Percentiles rank a stretch among this genome's conserved stretches.
These are phyloP conservation scores for Acrocephalus scirpaceus DNA, from an alignment of 2,797 vertebrate genomes.

Conservation along the genomic window DNA sequence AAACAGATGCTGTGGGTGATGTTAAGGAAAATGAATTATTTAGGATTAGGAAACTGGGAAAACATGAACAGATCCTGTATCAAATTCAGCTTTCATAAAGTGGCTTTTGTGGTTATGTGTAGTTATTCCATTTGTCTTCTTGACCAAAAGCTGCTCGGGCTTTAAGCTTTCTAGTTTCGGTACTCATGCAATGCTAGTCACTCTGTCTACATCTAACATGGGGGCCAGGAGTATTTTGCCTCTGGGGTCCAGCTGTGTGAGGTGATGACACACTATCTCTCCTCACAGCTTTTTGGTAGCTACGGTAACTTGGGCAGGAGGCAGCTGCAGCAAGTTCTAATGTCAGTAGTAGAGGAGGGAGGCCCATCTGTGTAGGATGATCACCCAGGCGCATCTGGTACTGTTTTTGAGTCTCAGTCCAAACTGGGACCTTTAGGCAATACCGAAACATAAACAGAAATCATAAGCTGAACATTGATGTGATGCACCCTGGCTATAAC, in stretches of 20 bases:
- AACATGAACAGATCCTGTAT: background rate
- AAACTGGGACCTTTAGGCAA: background rate
- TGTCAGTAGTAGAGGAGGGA: background rate
- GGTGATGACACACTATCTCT: background rate
- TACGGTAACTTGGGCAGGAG: background rate
- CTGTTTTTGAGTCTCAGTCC: background rate
- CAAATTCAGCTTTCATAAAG: conserved; percentile 7
- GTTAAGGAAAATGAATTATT: conserved; percentile 17
- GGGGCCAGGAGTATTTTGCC: background rate
- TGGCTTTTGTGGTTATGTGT: conserved; percentile 16
- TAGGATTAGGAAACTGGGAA: conserved; percentile 16
- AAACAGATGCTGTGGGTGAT: background rate
- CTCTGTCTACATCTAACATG: background rate
- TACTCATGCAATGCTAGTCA: background rate
- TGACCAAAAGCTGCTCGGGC: background rate
- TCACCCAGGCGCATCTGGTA: background rate
- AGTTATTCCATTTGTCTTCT: background rate
- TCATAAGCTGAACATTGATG: background rate
- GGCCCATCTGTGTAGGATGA: background rate
- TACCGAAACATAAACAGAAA: background rate
- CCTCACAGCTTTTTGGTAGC: background rate
- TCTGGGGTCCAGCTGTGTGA: background rate
- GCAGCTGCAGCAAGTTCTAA: background rate
- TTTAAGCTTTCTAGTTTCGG: background rate
- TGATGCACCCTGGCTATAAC: background rate